Percentiles rank a stretch among this genome's conserved stretches.
phyloP scores from a whole-genome alignment of 2,888 invertebrate genomes.

The Coecobrya sp. region DNA sequence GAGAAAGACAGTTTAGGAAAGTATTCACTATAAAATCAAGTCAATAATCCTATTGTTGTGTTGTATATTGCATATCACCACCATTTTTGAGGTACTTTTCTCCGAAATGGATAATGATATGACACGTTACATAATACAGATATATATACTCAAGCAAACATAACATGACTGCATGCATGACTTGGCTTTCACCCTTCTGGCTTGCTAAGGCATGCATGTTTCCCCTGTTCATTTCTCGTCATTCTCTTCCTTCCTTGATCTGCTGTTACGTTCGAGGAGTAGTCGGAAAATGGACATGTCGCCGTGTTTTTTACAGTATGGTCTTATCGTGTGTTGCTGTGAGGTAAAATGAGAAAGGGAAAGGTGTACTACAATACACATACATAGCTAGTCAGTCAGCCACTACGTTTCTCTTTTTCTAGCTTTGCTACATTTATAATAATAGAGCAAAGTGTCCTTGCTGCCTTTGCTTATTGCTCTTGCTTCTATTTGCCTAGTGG shows the following conservation, averaged over 20 bases:
- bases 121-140: slow-evolving; percentile 31
- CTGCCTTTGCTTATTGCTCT: slow-evolving; percentile 24
- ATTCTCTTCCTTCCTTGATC: neutral
- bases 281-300: slow-evolving; percentile 30
- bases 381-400: neutral
- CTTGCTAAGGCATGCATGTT: slow-evolving; percentile 43
- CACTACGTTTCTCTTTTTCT: neutral
- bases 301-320: neutral
- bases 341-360: neutral
- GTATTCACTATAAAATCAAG: slow-evolving; percentile 7
- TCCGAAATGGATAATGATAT: slow-evolving; percentile 40
- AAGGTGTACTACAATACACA: neutral
- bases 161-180: slow-evolving; percentile 28
- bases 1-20: neutral
- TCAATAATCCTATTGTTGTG: slow-evolving; percentile 36
- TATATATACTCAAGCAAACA: slow-evolving; percentile 15
- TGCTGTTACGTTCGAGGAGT: neutral
- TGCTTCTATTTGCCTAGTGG: slow-evolving; percentile 29
- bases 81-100: slow-evolving; percentile 23
- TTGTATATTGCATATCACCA: neutral
- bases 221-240: neutral
- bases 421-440: neutral
- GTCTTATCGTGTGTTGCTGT: neutral
- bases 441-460: slow-evolving; percentile 30
- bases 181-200: slow-evolving; percentile 16